These are phyloP conservation scores for Acleris literana DNA, from an alignment of 2,888 invertebrate species.

Conservation along the genomic window DNA sequence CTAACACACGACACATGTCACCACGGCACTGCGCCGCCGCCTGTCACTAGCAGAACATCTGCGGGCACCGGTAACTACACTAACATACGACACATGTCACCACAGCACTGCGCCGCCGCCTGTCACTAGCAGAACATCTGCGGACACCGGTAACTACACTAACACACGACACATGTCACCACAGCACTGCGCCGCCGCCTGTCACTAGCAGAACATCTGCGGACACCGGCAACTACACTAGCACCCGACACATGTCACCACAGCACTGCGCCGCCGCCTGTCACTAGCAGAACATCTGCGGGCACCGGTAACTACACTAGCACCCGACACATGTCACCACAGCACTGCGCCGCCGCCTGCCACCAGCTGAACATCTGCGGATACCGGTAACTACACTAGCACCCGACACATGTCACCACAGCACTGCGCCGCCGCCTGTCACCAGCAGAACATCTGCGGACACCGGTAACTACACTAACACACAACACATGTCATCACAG, in stretches of 20 bases:
- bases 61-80: too few species aligned
- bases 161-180: too few species aligned
- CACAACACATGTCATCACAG: too few species aligned
- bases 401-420: too few species aligned
- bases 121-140: conserved; percentile 85
- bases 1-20: too few species aligned
- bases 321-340: too few species aligned
- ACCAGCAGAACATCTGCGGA: conserved; percentile 83
- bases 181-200: conserved; percentile 75
- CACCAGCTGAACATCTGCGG: conserved; percentile 84
- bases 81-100: too few species aligned
- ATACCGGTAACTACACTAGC: conserved; percentile 63
- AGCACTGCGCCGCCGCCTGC: conserved; percentile 81
- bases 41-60: too few species aligned
- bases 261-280: conserved; percentile 80
- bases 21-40: too few species aligned
- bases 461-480: conserved; percentile 63
- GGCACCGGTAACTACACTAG: conserved; percentile 68
- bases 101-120: conserved; percentile 68
- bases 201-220: conserved; percentile 84
- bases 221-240: conserved; percentile 73
- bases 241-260: too few species aligned
- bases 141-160: conserved; percentile 74
- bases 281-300: conserved; percentile 83
- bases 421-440: conserved; percentile 81